Percentiles rank a stretch among this genome's conserved stretches.
These are phyloP conservation scores for Danio albolineatus DNA, from an alignment of 2,797 vertebrate genomes.

Conservation along the genomic window DNA sequence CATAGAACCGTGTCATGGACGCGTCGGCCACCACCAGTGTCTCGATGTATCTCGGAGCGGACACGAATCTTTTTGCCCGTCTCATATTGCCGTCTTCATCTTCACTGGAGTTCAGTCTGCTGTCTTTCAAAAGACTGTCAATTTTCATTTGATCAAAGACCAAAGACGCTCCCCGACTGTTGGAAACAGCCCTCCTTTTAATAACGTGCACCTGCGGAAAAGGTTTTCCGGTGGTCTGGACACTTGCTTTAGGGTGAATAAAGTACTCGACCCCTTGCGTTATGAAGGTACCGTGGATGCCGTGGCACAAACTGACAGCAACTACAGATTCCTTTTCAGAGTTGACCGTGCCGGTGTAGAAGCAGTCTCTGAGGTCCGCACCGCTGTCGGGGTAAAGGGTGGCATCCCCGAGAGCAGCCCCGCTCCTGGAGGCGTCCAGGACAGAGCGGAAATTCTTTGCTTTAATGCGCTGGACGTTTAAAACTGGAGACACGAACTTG, in stretches of 20 bases:
- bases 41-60: constrained; percentile 92
- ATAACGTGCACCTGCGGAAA: constrained; percentile 80
- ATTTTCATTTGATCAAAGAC: constrained; percentile 61
- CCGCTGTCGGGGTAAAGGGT: constrained; percentile 63
- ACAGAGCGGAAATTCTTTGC: constrained; percentile 60
- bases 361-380: constrained; percentile 79
- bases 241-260: constrained; percentile 79
- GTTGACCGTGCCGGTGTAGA: constrained; percentile 88
- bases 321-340: constrained; percentile 79
- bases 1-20: constrained; percentile 91
- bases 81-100: constrained; percentile 64
- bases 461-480: constrained; percentile 81
- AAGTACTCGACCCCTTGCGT: constrained; percentile 85
- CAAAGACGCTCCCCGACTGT: constrained; percentile 20
- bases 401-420: constrained; percentile 26
- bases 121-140: constrained; percentile 35
- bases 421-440: constrained; percentile 58
- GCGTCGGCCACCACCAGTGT: constrained; percentile 91
- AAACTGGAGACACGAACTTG: constrained; percentile 85
- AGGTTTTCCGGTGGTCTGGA: constrained; percentile 54
- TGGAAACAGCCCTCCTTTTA: constrained; percentile 71
- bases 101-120: constrained; percentile 64
- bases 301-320: constrained; percentile 88
- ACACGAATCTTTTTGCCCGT: constrained; percentile 84
- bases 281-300: constrained; percentile 87